Evolutionary conservation across 2,888 invertebrate genomes (phyloP), one percentile per base, ranked within the genome.

Genomic region (Serripes groenlandicus): DNA sequence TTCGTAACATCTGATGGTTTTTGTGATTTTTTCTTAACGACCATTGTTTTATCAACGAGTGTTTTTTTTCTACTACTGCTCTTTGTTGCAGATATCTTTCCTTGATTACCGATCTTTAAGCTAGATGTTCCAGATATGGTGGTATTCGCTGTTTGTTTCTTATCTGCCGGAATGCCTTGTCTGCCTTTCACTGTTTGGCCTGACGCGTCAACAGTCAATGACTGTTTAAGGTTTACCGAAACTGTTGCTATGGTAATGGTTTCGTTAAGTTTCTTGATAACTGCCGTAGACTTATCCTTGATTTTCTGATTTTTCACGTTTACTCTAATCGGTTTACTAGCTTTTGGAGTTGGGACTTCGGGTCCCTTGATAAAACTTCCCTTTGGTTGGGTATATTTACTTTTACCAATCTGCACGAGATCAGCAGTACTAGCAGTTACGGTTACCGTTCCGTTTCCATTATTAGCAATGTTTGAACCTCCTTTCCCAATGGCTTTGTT

Each of bases 311-410:
- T 60, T 37, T 64, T 23, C 5, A 77, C n/a, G 28, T 78, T 74
- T 18, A 83, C 32, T 7, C 66, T 64, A 0, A 80, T 35, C 32
- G 77, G 70, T 34, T 68, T 70, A 18, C 69, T 68, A 30, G 69
- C 76, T n/a, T 76, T 56, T 3, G 68, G 35, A 26, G 69, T 66
- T 37, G 58, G 52, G 3, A 62, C 60, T 49, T 83, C 83, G 30
- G 79, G 79, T 30, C 83, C 83, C 74, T 83, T 83, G 0, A 54
- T 37, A 30, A 77, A 83, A 58, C 83, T 79, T 23, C 70, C 74
- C 15, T 58, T 58, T 18, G 73, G 73, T 23, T 60, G 60, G 4
- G 60, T 60, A 30, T 60, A 56, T 11, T 54, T 72, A 23, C 54
- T 49, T 21, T 30, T 15, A 32, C 23, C 23, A 28, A 11, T 23